Percentiles rank a stretch among this genome's conserved stretches.
phyloP scores from a whole-genome alignment of 2,113 vertebrate genomes.

The Azemiops feae region DNA sequence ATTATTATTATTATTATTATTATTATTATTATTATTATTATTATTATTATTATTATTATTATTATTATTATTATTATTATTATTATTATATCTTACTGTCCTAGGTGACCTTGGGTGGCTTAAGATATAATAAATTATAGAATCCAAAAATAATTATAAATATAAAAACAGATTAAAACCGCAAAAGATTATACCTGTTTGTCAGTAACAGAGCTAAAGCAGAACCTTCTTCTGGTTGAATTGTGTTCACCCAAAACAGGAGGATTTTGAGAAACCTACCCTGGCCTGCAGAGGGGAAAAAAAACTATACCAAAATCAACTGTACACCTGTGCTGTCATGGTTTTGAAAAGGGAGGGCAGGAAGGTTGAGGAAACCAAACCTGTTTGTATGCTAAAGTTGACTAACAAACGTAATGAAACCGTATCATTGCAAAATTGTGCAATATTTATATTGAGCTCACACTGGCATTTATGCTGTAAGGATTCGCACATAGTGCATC shows the following conservation, averaged over 20 bases:
- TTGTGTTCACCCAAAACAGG: background rate
- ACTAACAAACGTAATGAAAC: background rate
- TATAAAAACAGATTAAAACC: too few relatives aligned
- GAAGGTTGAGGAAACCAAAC: background rate
- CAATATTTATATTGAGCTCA: background rate
- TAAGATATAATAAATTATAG: too few relatives aligned
- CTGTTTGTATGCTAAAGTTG: background rate
- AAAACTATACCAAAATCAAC: background rate
- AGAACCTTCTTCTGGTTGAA: background rate
- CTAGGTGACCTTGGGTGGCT: too few relatives aligned
- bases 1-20: too few relatives aligned
- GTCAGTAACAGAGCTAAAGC: background rate
- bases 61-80: too few relatives aligned
- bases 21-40: too few relatives aligned
- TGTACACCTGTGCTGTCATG: background rate
- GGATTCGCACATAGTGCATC: background rate
- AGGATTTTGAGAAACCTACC: background rate
- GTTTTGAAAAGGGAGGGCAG: background rate
- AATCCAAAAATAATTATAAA: too few relatives aligned
- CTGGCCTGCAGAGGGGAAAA: background rate
- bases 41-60: too few relatives aligned
- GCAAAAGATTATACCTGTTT: background rate
- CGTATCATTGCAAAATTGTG: background rate
- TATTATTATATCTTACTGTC: too few relatives aligned
- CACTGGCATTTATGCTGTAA: background rate